phyloP scores from a whole-genome alignment of 1,140 invertebrate genomes.

The Drosophila guanche region DNA sequence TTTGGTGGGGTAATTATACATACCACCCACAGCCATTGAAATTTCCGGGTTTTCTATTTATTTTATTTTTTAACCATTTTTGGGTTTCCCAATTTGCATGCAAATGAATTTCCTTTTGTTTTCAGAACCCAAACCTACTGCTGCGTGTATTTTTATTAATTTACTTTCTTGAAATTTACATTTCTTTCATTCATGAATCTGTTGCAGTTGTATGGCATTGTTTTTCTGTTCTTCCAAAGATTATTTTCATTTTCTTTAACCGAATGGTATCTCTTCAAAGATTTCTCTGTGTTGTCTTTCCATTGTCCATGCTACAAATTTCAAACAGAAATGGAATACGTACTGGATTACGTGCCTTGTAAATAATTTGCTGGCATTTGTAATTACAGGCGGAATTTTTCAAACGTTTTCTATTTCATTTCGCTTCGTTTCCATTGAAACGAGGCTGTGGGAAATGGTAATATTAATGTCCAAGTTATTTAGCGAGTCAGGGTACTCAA shows the following conservation, averaged over 20 bases:
- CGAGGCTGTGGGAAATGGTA: too few species aligned
- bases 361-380: conserved; percentile 18
- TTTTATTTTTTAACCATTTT: conserved; percentile 26
- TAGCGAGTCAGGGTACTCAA: too few species aligned
- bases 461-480: too few species aligned
- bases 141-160: conserved; percentile 48
- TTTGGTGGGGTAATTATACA: conserved; percentile 30
- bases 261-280: background rate
- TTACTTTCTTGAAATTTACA: conserved; percentile 55
- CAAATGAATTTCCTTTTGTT: conserved; percentile 64
- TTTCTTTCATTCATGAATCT: conserved; percentile 46
- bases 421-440: too few species aligned
- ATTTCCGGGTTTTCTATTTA: conserved; percentile 1
- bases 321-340: conserved; percentile 9
- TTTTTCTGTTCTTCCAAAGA: conserved; percentile 10
- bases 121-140: conserved; percentile 12
- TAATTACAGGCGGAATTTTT: conserved; percentile 3
- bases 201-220: background rate
- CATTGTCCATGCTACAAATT: background rate
- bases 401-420: too few species aligned
- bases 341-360: conserved; percentile 16
- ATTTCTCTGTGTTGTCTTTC: conserved; percentile 13
- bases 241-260: too few species aligned
- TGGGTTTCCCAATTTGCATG: conserved; percentile 49
- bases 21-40: background rate